Conservation (phyloP, 2,113 vertebrate species). For the Garra rufa region DNA sequence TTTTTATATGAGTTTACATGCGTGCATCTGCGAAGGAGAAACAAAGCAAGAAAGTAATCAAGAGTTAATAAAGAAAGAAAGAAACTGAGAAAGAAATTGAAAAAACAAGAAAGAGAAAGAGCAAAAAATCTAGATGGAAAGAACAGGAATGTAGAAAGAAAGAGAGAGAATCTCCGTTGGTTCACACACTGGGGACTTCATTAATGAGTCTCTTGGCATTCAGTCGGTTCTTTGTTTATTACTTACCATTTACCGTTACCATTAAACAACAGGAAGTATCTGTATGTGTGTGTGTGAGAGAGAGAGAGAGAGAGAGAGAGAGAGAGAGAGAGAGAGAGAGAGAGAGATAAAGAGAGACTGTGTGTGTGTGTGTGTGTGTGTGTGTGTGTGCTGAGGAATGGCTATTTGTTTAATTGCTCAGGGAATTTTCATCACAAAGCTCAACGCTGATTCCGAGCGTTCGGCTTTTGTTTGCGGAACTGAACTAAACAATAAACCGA, state of each 20-base stretch:
- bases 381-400: background rate
- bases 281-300: background rate
- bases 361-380: slow-evolving; percentile 28
- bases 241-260: slow-evolving; percentile 34
- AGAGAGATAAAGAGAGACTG: too few species aligned
- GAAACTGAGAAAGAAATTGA: background rate
- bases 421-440: slow-evolving; percentile 35
- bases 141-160: background rate
- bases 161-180: background rate
- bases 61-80: background rate
- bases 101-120: background rate
- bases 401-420: slow-evolving; percentile 34
- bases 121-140: too few species aligned
- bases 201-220: slow-evolving; percentile 39
- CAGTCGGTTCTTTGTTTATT: slow-evolving; percentile 20
- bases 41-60: background rate
- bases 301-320: too few species aligned
- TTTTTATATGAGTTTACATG: too few species aligned
- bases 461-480: slow-evolving; percentile 29
- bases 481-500: background rate
- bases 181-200: background rate
- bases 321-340: background rate
- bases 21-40: too few species aligned
- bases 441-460: background rate
- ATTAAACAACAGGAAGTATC: slow-evolving; percentile 36